These are phyloP conservation scores for Meda fulgida DNA, from an alignment of 2,797 vertebrate species.

Conservation along the genomic window DNA sequence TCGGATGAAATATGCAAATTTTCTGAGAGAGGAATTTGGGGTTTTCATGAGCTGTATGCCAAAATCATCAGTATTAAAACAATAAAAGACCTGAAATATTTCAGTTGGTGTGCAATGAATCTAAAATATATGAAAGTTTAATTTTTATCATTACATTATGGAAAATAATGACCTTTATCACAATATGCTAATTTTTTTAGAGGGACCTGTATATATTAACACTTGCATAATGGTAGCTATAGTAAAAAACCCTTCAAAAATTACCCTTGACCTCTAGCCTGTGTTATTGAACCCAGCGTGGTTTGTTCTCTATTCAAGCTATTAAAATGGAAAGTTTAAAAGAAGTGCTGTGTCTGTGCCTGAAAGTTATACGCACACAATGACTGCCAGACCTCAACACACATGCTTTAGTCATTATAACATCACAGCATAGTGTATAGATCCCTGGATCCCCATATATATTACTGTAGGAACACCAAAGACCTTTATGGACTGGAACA, in stretches of 20 bases:
- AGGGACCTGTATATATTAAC: no score
- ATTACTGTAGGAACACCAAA: conserved; percentile 45
- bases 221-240: neutral
- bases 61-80: no score
- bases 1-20: no score
- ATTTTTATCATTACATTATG: no score
- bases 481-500: conserved; percentile 37
- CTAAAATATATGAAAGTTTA: no score
- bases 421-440: conserved; percentile 18
- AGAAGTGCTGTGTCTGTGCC: conserved; percentile 36
- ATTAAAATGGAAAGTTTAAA: conserved; percentile 25
- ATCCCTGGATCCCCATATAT: conserved; percentile 51
- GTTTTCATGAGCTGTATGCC: no score
- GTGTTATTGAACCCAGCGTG: neutral
- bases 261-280: neutral
- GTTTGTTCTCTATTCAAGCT: conserved; percentile 14
- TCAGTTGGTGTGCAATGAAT: no score
- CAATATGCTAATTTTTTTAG: no score
- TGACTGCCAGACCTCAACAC: conserved; percentile 41
- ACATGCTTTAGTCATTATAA: conserved; percentile 52
- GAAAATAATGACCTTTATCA: no score
- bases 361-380: conserved; percentile 25
- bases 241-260: neutral
- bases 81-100: no score
- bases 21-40: no score